These are phyloP conservation scores for Herpailurus yagouaroundi DNA, from an alignment of 2,113 vertebrate genomes.

Conservation along the genomic window DNA sequence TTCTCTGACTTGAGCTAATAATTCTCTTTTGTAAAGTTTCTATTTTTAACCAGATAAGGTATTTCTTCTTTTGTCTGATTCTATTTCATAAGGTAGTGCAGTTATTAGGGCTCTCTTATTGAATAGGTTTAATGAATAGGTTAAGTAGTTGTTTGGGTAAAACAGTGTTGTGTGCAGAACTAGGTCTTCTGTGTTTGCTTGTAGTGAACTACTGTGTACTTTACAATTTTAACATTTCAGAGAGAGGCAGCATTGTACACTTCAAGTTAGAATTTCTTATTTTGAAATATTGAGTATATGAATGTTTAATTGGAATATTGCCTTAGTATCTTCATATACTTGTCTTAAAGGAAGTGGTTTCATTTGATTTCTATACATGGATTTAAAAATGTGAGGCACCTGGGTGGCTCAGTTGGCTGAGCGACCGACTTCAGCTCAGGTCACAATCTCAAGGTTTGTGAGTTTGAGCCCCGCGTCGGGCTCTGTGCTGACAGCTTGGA, in stretches of 20 bases:
- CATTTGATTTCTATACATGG: slow-evolving; percentile 85
- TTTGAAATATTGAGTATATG: slow-evolving; percentile 88
- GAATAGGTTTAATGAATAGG: slow-evolving; percentile 42
- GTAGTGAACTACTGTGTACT: slow-evolving; percentile 78
- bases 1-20: not conserved
- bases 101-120: not conserved
- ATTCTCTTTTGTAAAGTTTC: slow-evolving; percentile 47
- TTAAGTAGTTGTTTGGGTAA: slow-evolving; percentile 58
- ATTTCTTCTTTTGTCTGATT: not conserved
- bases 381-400: slow-evolving; percentile 78
- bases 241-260: slow-evolving; percentile 77
- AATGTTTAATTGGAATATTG: slow-evolving; percentile 87
- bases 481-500: too few relatives aligned
- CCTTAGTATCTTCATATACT: slow-evolving; percentile 85
- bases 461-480: too few relatives aligned
- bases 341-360: slow-evolving; percentile 86
- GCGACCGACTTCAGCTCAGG: too few relatives aligned
- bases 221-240: slow-evolving; percentile 78
- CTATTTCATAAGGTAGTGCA: not conserved
- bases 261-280: slow-evolving; percentile 85
- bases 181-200: slow-evolving; percentile 73
- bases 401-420: too few relatives aligned
- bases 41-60: not conserved
- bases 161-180: slow-evolving; percentile 56
- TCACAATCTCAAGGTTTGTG: too few relatives aligned